These are phyloP conservation scores for Pollimyrus isidori DNA, from an alignment of 2,113 vertebrate genomes.

Conservation along the genomic window DNA sequence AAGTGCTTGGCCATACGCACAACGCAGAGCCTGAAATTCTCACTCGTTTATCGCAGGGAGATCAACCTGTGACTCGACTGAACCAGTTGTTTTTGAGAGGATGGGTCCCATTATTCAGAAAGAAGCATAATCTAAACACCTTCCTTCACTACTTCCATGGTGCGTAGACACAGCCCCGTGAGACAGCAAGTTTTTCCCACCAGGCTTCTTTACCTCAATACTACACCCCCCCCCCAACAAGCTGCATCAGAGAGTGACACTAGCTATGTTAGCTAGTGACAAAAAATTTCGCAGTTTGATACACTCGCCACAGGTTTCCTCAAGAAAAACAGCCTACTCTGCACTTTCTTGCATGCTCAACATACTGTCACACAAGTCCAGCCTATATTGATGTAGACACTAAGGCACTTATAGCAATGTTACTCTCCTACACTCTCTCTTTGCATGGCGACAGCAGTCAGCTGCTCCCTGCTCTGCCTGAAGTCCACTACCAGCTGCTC, in stretches of 20 bases:
- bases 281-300: not conserved
- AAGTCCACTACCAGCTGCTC: not conserved
- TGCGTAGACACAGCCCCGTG: not conserved
- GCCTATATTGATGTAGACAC: not conserved
- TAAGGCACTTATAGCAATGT: not conserved
- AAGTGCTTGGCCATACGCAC: not conserved
- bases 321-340: not conserved
- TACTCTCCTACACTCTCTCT: not conserved
- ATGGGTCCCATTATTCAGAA: not conserved
- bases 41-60: not conserved
- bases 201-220: not conserved
- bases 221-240: not conserved
- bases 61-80: not conserved
- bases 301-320: not conserved
- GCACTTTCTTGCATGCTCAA: not conserved
- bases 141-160: not conserved
- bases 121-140: not conserved
- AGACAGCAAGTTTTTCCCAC: not conserved
- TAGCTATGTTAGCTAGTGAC: not conserved
- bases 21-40: not conserved
- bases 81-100: not conserved
- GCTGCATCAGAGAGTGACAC: not conserved
- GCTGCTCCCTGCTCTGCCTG: not conserved
- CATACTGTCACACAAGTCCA: not conserved
- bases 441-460: not conserved